Evolutionary conservation across 2,797 vertebrate genomes (phyloP).

Genomic region (Heterohyrax brucei): DNA sequence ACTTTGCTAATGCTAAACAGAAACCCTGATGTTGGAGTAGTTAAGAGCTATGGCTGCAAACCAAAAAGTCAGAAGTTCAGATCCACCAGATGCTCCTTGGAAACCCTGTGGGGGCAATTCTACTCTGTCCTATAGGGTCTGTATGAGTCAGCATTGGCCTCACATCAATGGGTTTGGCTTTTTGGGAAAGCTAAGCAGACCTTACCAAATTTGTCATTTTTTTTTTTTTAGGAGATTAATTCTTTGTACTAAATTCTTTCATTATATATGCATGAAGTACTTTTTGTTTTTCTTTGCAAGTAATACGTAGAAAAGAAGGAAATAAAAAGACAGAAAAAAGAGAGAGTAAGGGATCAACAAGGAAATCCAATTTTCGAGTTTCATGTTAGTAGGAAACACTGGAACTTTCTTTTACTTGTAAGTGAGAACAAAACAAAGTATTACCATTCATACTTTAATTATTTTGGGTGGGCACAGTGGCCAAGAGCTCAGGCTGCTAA

Average conservation of each 20-base stretch:
- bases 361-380: constrained; percentile 1
- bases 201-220: not conserved
- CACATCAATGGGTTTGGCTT: too few relatives aligned
- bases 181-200: not conserved
- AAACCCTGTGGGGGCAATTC: too few relatives aligned
- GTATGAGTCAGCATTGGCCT: too few relatives aligned
- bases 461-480: not conserved
- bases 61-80: too few relatives aligned
- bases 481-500: too few relatives aligned
- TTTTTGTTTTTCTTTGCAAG: not conserved
- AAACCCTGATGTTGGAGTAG: too few relatives aligned
- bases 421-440: not conserved
- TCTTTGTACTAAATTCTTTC: constrained; percentile 11
- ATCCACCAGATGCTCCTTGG: too few relatives aligned
- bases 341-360: not conserved
- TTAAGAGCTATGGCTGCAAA: too few relatives aligned
- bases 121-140: too few relatives aligned
- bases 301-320: not conserved
- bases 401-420: constrained; percentile 23
- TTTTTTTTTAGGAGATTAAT: constrained; percentile 10
- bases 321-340: not conserved
- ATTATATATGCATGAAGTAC: not conserved
- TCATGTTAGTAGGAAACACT: not conserved
- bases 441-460: constrained; percentile 49
- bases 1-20: not conserved